Evolutionary conservation across 2,797 vertebrate genomes (phyloP), one percentile per base, ranked within the genome.

Genomic region (Enteromius trimaculatus): DNA sequence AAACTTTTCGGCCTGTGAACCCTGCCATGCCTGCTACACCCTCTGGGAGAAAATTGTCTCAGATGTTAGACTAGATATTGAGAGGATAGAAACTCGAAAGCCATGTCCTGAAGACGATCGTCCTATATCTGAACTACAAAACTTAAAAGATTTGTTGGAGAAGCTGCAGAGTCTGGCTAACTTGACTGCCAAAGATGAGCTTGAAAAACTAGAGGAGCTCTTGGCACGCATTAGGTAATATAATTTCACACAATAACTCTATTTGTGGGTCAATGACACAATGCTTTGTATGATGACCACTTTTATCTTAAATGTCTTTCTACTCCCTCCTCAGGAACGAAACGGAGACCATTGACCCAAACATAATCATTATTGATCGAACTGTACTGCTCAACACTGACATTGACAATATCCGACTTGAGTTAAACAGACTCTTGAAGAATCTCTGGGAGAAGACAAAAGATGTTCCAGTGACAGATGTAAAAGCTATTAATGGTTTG

Each of bases 11-110:
- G 88, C 90, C 69, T 98, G 97, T 53, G 68, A 0, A 6, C 90
- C 42, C 3, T 97, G 97, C 77, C 96, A 97, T 64, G 76, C 91
- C 39, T 98, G 97, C 91, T 94, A 92, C 70, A 60, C 89, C 74
- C 91, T 93, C 14, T 96, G 95, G 96, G 89, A 92, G 2, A 21
- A 87, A 10, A 87, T 91, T 4, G 84, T 96, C 74, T 89, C 87
- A 0, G 89, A 93, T 14, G 88, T 97, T 1, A 85, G 93, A 68
- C 87, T 81, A 26, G 93, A 91, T 0, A 29, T 86, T 0, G 62
- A 91, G 71, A 90, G 37, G 78, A 91, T 93, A 90, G 87, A 47
- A 6, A 89, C 81, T 1, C 55, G 92, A 10, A 77, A 91, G 42
- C 91, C 91, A 49, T 66, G 10, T 44, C 80, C 72, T 1, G 53